Base-by-base conservation (phyloP, 2,888 invertebrate species). In the Drosophila neoperkinsi region DNA sequence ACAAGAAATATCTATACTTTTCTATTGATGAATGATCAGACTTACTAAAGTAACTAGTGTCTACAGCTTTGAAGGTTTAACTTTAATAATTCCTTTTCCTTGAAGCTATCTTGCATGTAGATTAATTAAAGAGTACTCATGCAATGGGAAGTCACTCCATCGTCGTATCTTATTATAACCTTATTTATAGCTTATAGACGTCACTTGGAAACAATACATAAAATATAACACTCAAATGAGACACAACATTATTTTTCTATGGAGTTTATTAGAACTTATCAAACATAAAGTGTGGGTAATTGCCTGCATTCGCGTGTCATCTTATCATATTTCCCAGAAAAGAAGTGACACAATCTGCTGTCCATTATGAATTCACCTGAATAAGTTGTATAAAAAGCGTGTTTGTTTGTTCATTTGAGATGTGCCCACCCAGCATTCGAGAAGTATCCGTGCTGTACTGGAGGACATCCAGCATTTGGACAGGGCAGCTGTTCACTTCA, bases 401-500 rank as follows among this genome's bases (percentile, higher is more conserved):
- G 41, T 57, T 52, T 49, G 9, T 11, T 57, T 31, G 18, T 31
- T 43, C 21, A 46, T 53, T 34, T 38, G 49, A 11, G 49, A 18
- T 49, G 11, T 28, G 28, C 34, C 3, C 34, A 30, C 4, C 18
- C 34, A 7, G 30, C 6, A 50, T 28, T 30, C 21, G 34, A 34
- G 21, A 7, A 46, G 28, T 34, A 34, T 51, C 46, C 72, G 33
- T 63, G 50, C 38, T n/a, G 49, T 64, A 25, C 33, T 33, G 31
- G 13, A 13, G 31, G 6, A 28, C 25, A 67, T 68, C 58, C 64
- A 53, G 68, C 33, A 52, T 52, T 56, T 63, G 56, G 4, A 5
- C 49, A 10, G 66, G 28, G 33, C 76, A 68, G 61, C 51, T 38
- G 46, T 16, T 59, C 31, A 55, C 62, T 46, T 58, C 36, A 28